A percentile compares a stretch with the other conserved stretches of the same genome.
phyloP scores from a whole-genome alignment of 2,113 vertebrate species.

The Diadophis punctatus region DNA sequence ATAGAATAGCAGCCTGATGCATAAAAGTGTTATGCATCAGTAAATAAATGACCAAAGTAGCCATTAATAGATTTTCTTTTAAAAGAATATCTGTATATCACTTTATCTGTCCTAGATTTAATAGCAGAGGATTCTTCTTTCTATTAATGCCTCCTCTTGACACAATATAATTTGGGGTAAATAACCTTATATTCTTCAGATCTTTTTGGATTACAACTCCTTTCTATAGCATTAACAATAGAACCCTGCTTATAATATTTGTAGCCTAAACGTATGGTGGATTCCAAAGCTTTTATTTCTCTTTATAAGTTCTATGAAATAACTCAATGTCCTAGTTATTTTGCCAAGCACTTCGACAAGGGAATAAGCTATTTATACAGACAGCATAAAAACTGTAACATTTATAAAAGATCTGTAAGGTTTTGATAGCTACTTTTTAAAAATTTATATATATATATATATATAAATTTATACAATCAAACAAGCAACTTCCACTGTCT shows the following conservation, averaged over 20 bases:
- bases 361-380: neutral
- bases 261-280: neutral
- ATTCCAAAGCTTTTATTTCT: neutral
- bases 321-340: neutral
- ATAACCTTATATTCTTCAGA: neutral
- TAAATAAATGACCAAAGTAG: neutral
- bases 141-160: neutral
- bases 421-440: neutral
- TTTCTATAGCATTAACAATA: neutral
- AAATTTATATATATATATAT: too few species aligned
- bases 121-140: neutral
- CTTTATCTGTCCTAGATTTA: neutral
- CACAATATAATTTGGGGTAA: neutral
- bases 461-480: neutral
- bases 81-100: neutral
- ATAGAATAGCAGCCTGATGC: neutral
- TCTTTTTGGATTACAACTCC: neutral
- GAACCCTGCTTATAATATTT: neutral
- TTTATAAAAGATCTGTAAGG: neutral
- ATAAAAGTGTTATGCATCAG: constrained; percentile 21
- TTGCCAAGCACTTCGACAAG: neutral
- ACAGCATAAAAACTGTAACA: neutral
- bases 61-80: neutral
- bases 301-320: neutral
- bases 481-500: neutral